phyloP scores from a whole-genome alignment of 2,797 vertebrate species.

The Sciurus carolinensis region DNA sequence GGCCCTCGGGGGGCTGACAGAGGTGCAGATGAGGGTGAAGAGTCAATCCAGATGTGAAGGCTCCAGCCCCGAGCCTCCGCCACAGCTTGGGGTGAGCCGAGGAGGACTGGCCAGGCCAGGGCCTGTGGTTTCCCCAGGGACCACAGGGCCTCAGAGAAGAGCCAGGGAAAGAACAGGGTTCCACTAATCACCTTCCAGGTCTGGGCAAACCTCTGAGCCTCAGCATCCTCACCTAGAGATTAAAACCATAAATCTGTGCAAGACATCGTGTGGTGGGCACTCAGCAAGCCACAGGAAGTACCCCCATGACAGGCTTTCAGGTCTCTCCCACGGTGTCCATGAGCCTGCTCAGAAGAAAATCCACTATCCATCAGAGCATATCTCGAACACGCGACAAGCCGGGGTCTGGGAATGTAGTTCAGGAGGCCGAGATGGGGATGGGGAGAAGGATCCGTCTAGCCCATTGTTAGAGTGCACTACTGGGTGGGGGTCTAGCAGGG shows the following conservation, averaged over 20 bases:
- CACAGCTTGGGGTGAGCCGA: not conserved
- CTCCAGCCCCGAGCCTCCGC: not conserved
- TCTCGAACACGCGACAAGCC: slow-evolving; percentile 39
- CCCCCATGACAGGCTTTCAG: not conserved
- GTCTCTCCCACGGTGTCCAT: not conserved
- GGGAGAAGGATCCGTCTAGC: not conserved
- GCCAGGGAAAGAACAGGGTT: not conserved
- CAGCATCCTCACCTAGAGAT: not conserved
- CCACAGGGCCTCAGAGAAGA: not conserved
- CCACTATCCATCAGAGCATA: not conserved
- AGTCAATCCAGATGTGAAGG: not conserved
- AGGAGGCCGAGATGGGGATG: not conserved
- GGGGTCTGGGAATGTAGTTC: not conserved
- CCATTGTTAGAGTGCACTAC: not conserved
- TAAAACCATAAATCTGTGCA: not conserved
- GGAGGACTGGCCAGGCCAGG: not conserved
- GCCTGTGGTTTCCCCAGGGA: not conserved
- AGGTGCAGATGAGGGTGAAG: not conserved
- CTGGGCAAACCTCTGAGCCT: not conserved
- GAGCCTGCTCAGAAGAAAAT: not conserved
- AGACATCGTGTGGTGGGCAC: not conserved
- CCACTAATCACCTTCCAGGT: not conserved
- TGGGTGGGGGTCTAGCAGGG: not conserved
- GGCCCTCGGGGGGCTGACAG: not conserved
- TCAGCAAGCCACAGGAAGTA: not conserved